Conservation (phyloP, 2,888 invertebrate genomes). For the Tiliacea citrago region DNA sequence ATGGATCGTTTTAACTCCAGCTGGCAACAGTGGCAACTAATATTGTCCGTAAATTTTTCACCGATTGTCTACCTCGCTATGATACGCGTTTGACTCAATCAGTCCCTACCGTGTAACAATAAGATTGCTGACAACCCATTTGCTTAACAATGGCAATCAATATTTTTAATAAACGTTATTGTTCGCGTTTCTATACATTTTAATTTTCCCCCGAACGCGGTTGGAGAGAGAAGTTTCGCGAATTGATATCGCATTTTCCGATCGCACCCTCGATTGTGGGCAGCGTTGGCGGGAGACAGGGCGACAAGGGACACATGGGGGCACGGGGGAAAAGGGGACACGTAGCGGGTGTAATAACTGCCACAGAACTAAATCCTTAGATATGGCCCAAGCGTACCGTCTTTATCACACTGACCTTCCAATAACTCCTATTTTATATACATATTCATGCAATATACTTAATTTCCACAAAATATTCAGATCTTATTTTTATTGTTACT, state of each 20-base stretch:
- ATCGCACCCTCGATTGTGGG: constrained; percentile 75
- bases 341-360: constrained; percentile 75
- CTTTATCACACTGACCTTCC: constrained; percentile 71
- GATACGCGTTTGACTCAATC: constrained; percentile 6
- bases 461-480: constrained; percentile 55
- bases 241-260: constrained; percentile 82
- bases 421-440: constrained; percentile 67
- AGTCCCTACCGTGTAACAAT: constrained; percentile 13
- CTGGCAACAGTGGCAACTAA: background rate
- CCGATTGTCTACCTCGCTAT: background rate
- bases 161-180: constrained; percentile 66
- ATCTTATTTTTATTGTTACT: constrained; percentile 54
- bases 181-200: constrained; percentile 69
- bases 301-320: constrained; percentile 17
- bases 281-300: constrained; percentile 48
- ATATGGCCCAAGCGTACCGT: constrained; percentile 67
- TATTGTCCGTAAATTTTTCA: background rate
- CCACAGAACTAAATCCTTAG: constrained; percentile 78
- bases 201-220: constrained; percentile 75
- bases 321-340: constrained; percentile 37
- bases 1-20: background rate
- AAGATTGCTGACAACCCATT: constrained; percentile 44
- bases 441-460: constrained; percentile 60
- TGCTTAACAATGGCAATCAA: constrained; percentile 44
- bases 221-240: constrained; percentile 76